Evolutionary conservation across 2,888 invertebrate species (phyloP).

Genomic region (Therioaphis trifolii): DNA sequence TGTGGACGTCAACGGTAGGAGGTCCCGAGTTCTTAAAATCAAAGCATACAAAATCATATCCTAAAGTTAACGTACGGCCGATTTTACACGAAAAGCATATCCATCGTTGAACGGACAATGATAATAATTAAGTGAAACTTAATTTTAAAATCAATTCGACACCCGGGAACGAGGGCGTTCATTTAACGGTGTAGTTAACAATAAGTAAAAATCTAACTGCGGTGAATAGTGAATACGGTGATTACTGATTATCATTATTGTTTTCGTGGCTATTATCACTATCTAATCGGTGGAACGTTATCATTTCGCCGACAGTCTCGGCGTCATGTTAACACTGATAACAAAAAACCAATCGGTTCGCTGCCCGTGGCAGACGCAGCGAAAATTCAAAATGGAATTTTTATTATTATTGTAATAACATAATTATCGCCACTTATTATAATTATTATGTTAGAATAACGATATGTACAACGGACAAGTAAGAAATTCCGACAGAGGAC

Average conservation of each 20-base stretch:
- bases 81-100: background rate
- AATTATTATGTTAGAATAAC: too few species aligned
- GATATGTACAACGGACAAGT: too few species aligned
- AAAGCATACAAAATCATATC: slow-evolving; percentile 67
- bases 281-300: background rate
- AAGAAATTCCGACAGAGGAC: too few species aligned
- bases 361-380: background rate
- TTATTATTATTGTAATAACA: too few species aligned
- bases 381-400: too few species aligned
- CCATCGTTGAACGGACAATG: background rate
- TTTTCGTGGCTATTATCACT: slow-evolving; percentile 56
- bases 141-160: too few species aligned
- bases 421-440: too few species aligned
- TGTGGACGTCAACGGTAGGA: slow-evolving; percentile 68
- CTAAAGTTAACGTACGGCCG: background rate
- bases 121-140: too few species aligned
- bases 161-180: too few species aligned
- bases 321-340: background rate
- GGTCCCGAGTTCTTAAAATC: slow-evolving; percentile 68
- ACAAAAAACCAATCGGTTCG: background rate
- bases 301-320: slow-evolving; percentile 39
- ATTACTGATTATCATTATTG: slow-evolving; percentile 25
- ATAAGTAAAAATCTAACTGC: background rate
- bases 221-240: too few species aligned
- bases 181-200: too few species aligned